Base-by-base conservation (phyloP, 23 tunicate genomes). In the Trididemnum clinides region DNA sequence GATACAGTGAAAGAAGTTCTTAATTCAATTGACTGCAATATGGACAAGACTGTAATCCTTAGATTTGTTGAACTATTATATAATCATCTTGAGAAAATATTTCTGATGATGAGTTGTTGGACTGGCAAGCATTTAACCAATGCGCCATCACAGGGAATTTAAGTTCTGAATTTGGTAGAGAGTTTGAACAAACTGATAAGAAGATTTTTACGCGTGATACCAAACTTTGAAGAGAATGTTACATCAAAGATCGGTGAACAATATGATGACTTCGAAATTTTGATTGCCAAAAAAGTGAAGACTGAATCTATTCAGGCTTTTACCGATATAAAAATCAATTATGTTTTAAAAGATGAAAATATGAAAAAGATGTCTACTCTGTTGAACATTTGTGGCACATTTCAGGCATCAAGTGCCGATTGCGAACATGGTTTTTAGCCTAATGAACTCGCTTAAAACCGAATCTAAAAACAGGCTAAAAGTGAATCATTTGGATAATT, bases 401-500 rank as follows among this genome's bases (percentile, higher is more conserved):
- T 70, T 70, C 77, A 70, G 18, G 39, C 37, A 70, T 70, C 77
- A 32, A 70, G 77, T 70, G 77, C 77, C 39, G 38, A 70, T 70
- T 70, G 77, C 21, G 77, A 70, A 70, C 38, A 37, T 31, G 77
- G 77, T 10, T 70, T n/a, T 70, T 70, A 70, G 77, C 39, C 39
- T 70, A 70, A 70, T 70, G 77, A 70, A 70, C 39, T 33, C 39
- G 10, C 36, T 70, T 70, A 70, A 70, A 62, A 62, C 69, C 6
- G 21, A 62, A 62, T 62, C 69, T 62, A 62, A 26, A 62, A 62
- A 62, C 27, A 62, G 69, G 69, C 69, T 62, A 62, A 21, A 62
- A 70, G 38, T 59, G 76, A 30, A 81, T 81, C 76, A 81, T 81
- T 34, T 81, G 76, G 50, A 63, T 64, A 34, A 81, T 7, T 64